These are phyloP conservation scores for Globia sparganii DNA, from an alignment of 2,888 invertebrate genomes.

Conservation along the genomic window DNA sequence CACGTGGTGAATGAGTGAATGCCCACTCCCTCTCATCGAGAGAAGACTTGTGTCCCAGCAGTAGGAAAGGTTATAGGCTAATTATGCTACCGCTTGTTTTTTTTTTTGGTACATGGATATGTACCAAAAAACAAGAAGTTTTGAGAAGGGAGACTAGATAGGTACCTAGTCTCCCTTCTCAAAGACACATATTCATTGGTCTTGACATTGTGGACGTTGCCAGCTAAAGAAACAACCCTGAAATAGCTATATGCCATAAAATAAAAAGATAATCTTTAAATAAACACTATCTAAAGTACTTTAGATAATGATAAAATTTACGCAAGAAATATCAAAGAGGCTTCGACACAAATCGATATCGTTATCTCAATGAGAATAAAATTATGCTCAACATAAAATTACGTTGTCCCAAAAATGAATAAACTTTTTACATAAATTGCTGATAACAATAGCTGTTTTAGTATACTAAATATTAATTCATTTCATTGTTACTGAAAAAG, in stretches of 20 bases:
- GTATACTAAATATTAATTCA: conserved; percentile 63
- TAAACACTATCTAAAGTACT: conserved; percentile 25
- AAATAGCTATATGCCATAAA: conserved; percentile 2
- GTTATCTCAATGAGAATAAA: conserved; percentile 59
- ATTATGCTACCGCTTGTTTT: neutral
- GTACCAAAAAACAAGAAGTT: too few relatives aligned
- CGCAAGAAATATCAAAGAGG: conserved; percentile 17
- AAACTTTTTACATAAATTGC: conserved; percentile 63
- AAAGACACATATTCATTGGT: conserved; percentile 4
- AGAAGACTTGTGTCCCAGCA: neutral
- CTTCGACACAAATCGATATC: conserved; percentile 51
- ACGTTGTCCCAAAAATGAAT: conserved; percentile 51
- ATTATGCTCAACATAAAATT: conserved; percentile 70
- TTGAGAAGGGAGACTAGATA: too few relatives aligned
- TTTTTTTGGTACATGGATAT: neutral
- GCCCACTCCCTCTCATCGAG: neutral
- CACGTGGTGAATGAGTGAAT: neutral
- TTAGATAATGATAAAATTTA: conserved; percentile 10
- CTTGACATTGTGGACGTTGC: neutral
- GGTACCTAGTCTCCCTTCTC: neutral
- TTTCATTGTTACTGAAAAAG: conserved; percentile 65
- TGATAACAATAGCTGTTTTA: conserved; percentile 61
- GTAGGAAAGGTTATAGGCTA: neutral
- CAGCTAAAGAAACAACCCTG: neutral
- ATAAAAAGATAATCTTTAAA: conserved; percentile 24